Evolutionary conservation across 2,113 vertebrate genomes (phyloP).

Genomic region (Trogon melanurus): DNA sequence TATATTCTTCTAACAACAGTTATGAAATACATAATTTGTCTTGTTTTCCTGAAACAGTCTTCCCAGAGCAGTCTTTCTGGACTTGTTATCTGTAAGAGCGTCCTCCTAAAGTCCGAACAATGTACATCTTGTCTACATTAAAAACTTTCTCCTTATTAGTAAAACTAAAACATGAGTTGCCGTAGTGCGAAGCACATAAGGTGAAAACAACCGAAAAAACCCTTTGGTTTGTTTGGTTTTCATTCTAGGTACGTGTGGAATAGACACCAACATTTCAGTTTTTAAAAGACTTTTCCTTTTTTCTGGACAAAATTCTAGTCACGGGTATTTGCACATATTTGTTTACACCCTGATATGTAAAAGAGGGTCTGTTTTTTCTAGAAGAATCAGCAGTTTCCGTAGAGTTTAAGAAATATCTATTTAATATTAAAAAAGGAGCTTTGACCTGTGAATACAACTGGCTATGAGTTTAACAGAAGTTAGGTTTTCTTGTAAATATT

Average conservation of each 20-base stretch:
- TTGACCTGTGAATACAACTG: background rate
- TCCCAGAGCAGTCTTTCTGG: background rate
- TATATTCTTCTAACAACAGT: background rate
- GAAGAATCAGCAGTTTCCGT: background rate
- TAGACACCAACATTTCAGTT: background rate
- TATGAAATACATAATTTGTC: background rate
- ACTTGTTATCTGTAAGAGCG: background rate
- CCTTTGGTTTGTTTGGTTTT: background rate
- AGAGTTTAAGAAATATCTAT: background rate
- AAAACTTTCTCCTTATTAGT: background rate
- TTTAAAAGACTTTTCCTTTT: background rate
- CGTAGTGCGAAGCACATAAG: background rate
- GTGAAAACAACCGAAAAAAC: accelerated
- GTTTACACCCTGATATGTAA: background rate
- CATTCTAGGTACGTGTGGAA: background rate
- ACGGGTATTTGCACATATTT: background rate
- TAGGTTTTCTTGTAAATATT: background rate
- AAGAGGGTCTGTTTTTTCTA: background rate
- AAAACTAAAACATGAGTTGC: background rate
- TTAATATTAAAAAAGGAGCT: background rate
- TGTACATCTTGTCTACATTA: background rate
- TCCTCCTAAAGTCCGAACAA: background rate
- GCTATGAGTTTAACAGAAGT: background rate
- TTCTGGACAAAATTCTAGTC: background rate
- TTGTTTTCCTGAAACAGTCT: background rate